phyloP scores from a whole-genome alignment of 2,797 vertebrate genomes.

The Gadopsis bispinosus region DNA sequence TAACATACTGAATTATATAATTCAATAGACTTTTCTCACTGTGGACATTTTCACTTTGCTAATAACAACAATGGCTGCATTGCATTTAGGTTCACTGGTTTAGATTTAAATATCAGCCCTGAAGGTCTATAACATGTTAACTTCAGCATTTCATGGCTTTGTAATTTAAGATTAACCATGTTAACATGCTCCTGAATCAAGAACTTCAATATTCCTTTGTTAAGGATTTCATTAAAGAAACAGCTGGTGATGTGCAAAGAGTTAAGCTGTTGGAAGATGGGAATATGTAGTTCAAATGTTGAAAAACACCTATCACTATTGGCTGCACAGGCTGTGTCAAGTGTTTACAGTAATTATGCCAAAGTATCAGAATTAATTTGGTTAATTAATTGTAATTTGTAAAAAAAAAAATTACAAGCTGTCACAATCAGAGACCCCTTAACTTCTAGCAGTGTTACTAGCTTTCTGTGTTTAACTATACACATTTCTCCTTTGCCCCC shows the following conservation, averaged over 20 bases:
- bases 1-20: background rate
- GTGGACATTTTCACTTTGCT: background rate
- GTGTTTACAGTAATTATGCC: conserved; percentile 16
- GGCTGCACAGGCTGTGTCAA: background rate
- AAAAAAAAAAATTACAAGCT: conserved; percentile 6
- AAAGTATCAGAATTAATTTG: conserved; percentile 23
- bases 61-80: background rate
- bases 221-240: background rate
- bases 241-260: conserved; percentile 2
- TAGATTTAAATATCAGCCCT: background rate
- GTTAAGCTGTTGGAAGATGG: background rate
- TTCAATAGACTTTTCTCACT: background rate
- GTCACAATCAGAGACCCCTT: conserved; percentile 9
- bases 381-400: conserved; percentile 30
- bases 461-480: conserved; percentile 7
- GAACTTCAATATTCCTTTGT: background rate
- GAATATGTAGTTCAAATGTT: background rate
- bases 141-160: background rate
- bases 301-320: conserved; percentile 10
- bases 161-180: background rate
- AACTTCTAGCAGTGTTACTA: background rate
- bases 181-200: background rate
- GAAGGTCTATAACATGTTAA: background rate
- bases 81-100: background rate
- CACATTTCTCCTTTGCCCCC: background rate